phyloP scores from a whole-genome alignment of 2,888 invertebrate genomes.

The Cybosia mesomella region DNA sequence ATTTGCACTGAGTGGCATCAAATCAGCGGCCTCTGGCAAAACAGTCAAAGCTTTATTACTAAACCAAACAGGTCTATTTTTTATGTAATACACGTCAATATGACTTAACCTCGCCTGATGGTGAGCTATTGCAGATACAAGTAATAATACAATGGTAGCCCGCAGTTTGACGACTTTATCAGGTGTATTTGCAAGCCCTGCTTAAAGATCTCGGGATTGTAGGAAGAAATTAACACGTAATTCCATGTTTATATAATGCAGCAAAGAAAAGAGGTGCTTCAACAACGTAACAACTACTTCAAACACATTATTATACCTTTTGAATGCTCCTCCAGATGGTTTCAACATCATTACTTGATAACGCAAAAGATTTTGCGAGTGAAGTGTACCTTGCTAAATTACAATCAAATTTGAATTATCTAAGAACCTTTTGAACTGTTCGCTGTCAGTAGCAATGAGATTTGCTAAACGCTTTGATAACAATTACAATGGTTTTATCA shows the following conservation, averaged over 20 bases:
- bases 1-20: neutral
- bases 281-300: neutral
- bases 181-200: too few relatives aligned
- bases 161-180: too few relatives aligned
- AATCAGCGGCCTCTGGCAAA: neutral
- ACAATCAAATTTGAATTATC: neutral
- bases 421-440: neutral
- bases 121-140: too few relatives aligned
- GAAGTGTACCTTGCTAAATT: conserved; percentile 2
- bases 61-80: too few relatives aligned
- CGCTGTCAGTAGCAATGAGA: conserved; percentile 8
- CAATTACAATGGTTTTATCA: neutral
- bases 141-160: too few relatives aligned
- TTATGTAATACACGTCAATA: too few relatives aligned
- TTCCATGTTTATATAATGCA: too few relatives aligned
- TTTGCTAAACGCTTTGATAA: neutral
- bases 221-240: too few relatives aligned
- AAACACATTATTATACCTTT: neutral
- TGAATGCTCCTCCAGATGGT: neutral
- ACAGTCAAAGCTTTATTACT: too few relatives aligned
- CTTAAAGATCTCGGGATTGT: too few relatives aligned
- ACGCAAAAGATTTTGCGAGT: conserved; percentile 3
- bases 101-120: too few relatives aligned
- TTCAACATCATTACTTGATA: neutral
- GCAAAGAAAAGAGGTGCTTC: too few relatives aligned